Evolutionary conservation across 2,797 vertebrate genomes (phyloP), one percentile per base, ranked within the genome.

Genomic region (Choloepus didactylus): DNA sequence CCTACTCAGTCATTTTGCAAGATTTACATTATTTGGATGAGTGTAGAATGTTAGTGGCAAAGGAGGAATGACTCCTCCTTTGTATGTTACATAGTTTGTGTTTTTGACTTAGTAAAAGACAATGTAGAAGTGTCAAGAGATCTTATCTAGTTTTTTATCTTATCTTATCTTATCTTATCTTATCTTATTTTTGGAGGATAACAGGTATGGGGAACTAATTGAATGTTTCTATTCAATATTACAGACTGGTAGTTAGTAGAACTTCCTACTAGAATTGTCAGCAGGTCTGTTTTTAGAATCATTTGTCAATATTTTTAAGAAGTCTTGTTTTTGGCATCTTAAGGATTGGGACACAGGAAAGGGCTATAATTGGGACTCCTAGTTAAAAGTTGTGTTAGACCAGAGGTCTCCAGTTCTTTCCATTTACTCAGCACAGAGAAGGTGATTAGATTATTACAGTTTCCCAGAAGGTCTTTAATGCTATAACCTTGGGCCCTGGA

Each of bases 91-190:
- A 16, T 31, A 77, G 9, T 73, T 67, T 60, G 9, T 72, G 35
- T 35, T 94, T 87, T 51, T 79, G 29, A 82, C 44, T n/a, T 69
- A 75, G 25, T 29, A 81, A 60, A 88, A 85, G 80, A 19, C 81
- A 64, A 2, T 10, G 25, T 54, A 81, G 27, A 27, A 27, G 19
- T 77, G 72, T 64, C 11, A 56, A 44, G 91, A 56, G 49, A 67
- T 49, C 46, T 83, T 82, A 35, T 35, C 35, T 35, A 35, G 35
- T 35, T 35, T 35, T 35, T 35, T 35, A 35, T 35, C 35, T 35
- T 35, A 35, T 35, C 35, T 35, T 35, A 35, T 35, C 35, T 35
- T 35, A 35, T 35, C 35, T 35, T 35, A 35, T 35, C 35, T 35
- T 35, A 35, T 35, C 35, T 35, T 35, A 70, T 14, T 93, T 85